A percentile compares a stretch with the other conserved stretches of the same genome.
These are phyloP conservation scores for Pseudococcus jackbeardsleyi DNA, from an alignment of 2,888 invertebrate species.

Conservation along the genomic window DNA sequence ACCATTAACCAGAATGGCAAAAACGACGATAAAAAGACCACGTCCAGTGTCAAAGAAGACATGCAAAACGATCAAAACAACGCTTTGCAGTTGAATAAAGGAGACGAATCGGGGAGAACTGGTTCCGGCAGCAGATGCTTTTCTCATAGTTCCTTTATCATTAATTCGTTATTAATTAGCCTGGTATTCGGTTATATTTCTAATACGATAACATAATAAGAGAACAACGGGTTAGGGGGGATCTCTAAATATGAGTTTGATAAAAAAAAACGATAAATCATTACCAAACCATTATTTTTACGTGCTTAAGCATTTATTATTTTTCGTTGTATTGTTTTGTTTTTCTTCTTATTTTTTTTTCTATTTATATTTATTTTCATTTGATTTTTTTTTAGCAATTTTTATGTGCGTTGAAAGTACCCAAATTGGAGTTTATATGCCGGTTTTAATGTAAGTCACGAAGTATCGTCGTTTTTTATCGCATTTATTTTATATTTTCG, in stretches of 20 bases:
- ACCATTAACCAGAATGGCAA: background rate
- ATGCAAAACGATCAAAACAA: slow-evolving; percentile 53
- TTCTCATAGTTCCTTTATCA: slow-evolving; percentile 11
- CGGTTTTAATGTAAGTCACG: slow-evolving; percentile 7
- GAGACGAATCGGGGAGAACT: slow-evolving; percentile 27
- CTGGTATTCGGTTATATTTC: slow-evolving; percentile 16
- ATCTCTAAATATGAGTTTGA: background rate
- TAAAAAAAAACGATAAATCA: slow-evolving; percentile 34
- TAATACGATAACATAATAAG: slow-evolving; percentile 23
- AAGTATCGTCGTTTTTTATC: slow-evolving; percentile 2
- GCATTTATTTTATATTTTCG: slow-evolving; percentile 11
- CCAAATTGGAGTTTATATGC: slow-evolving; percentile 42
- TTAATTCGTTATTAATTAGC: slow-evolving; percentile 42
- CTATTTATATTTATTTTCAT: slow-evolving; percentile 37
- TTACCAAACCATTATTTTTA: slow-evolving; percentile 58
- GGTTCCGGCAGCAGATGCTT: slow-evolving; percentile 4
- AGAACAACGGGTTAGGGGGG: background rate
- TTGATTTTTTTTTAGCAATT: slow-evolving; percentile 12
- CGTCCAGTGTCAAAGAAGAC: slow-evolving; percentile 52
- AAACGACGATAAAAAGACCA: slow-evolving; percentile 21
- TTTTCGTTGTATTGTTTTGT: slow-evolving; percentile 43
- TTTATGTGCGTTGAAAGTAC: slow-evolving; percentile 33
- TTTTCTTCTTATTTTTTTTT: slow-evolving; percentile 25
- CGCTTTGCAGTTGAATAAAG: slow-evolving; percentile 56
- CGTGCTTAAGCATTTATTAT: slow-evolving; percentile 60